Percentiles rank a stretch among this genome's conserved stretches.
Evolutionary conservation across 2,888 invertebrate species (phyloP).

Genomic region (Drosophila fungiperda): DNA sequence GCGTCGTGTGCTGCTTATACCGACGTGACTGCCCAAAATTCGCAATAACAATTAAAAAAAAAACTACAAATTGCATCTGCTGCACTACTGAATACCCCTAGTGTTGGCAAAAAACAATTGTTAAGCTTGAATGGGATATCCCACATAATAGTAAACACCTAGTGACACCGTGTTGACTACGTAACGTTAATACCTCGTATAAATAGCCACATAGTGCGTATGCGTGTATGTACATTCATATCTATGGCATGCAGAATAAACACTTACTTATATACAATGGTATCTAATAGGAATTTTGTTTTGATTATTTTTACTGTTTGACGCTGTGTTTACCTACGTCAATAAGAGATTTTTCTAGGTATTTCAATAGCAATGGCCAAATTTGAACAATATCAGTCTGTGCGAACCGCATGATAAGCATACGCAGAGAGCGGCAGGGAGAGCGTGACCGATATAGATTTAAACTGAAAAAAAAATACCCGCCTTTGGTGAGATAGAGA

Average conservation of each 20-base stretch:
- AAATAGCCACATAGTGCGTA: background rate
- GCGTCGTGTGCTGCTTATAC: constrained; percentile 24
- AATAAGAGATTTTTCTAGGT: constrained; percentile 62
- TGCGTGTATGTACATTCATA: background rate
- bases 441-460: constrained; percentile 23
- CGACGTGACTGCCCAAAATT: constrained; percentile 4
- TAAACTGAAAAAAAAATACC: constrained; percentile 13
- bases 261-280: constrained; percentile 42
- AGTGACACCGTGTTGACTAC: constrained; percentile 11
- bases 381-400: constrained; percentile 59
- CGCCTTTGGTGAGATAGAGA: constrained; percentile 20
- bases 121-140: background rate
- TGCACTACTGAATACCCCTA: background rate
- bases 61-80: background rate
- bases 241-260: background rate
- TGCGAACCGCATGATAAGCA: constrained; percentile 54
- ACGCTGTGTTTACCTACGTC: constrained; percentile 61
- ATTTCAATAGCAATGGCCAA: constrained; percentile 36
- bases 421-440: background rate
- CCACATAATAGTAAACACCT: constrained; percentile 11
- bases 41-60: constrained; percentile 28
- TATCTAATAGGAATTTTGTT: constrained; percentile 48
- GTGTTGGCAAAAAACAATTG: background rate
- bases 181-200: background rate
- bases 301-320: constrained; percentile 47